Conservation (phyloP, 2,113 vertebrate genomes). For the Macrotus californicus region DNA sequence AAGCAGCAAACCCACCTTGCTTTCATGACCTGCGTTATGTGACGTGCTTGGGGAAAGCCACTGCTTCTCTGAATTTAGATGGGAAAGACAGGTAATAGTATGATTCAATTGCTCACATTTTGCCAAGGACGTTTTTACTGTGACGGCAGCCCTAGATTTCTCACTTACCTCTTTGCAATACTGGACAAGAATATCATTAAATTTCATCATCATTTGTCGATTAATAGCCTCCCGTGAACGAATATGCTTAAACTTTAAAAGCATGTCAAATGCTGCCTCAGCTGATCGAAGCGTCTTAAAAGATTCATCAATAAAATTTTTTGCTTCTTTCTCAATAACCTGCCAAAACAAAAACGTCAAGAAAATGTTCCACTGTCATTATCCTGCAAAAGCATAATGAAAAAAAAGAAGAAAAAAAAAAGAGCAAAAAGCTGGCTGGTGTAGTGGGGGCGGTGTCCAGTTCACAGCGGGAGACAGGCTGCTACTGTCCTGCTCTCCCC, state of each 20-base stretch:
- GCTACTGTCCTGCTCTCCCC: background rate
- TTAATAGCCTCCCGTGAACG: conserved; percentile 85
- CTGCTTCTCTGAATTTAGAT: background rate
- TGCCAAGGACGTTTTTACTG: background rate
- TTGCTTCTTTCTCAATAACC: conserved; percentile 90
- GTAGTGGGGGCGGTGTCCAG: background rate
- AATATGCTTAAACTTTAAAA: conserved; percentile 90
- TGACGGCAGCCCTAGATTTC: fast-evolving
- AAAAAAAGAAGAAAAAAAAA: background rate
- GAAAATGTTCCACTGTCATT: background rate
- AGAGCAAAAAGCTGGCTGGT: background rate
- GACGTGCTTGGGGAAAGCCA: background rate
- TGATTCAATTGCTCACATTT: no score
- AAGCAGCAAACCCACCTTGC: background rate
- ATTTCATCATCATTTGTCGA: conserved; percentile 92
- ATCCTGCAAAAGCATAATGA: background rate
- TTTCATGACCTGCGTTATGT: fast-evolving
- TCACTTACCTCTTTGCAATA: conserved; percentile 91
- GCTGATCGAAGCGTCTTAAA: conserved; percentile 92
- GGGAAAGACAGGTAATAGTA: background rate
- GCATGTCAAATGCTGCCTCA: conserved; percentile 90
- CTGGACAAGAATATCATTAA: conserved; percentile 86
- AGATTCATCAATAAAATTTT: conserved; percentile 89
- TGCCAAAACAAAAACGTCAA: conserved; percentile 65
- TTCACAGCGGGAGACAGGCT: background rate